Evolutionary conservation across 2,797 vertebrate species (phyloP).

Genomic region (Hylomyscus alleni): DNA sequence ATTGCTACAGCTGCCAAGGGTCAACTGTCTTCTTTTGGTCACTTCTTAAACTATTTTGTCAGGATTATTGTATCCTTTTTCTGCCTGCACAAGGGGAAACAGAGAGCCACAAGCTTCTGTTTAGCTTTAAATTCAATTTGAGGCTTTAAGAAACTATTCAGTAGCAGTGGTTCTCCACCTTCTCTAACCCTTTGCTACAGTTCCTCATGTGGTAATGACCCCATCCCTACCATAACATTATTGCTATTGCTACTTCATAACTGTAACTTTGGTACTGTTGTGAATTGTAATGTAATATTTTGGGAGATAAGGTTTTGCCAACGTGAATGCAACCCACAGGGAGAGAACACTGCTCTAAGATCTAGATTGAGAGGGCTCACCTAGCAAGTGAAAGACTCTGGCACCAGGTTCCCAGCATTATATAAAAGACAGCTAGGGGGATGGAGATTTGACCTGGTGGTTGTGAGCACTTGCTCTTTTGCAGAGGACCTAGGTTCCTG

Average conservation of each 20-base stretch:
- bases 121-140: not conserved
- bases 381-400: not conserved
- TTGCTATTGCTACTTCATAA: not conserved
- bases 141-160: not conserved
- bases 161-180: not conserved
- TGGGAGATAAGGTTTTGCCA: not conserved
- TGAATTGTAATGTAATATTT: not conserved
- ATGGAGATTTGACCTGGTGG: not conserved
- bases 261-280: not conserved
- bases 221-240: too few species aligned
- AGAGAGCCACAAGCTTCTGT: not conserved
- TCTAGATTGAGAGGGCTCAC: not conserved
- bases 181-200: not conserved
- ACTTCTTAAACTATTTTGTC: not conserved
- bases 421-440: not conserved
- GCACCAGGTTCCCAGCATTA: not conserved
- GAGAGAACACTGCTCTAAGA: not conserved
- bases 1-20: conserved; percentile 12
- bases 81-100: conserved; percentile 36
- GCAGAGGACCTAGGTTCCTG: not conserved
- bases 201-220: not conserved
- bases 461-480: not conserved
- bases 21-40: not conserved
- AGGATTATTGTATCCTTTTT: not conserved
- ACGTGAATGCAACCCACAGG: not conserved